phyloP scores from a whole-genome alignment of 2,797 vertebrate species.

The Manis crassicaudata region DNA sequence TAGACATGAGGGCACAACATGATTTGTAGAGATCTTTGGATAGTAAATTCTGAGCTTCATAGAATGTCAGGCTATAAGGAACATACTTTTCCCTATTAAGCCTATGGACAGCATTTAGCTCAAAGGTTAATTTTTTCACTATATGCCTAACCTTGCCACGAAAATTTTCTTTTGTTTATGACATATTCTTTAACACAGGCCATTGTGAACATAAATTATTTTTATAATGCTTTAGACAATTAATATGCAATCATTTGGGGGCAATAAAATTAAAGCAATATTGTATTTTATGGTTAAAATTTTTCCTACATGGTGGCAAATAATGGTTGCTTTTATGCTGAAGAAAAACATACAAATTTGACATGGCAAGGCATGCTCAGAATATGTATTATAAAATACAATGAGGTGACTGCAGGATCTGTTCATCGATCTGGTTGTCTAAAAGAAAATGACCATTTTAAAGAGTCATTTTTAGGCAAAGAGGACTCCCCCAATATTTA shows the following conservation, averaged over 20 bases:
- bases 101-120: neutral
- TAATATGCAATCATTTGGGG: constrained; percentile 26
- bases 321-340: neutral
- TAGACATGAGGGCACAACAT: neutral
- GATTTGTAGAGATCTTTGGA: neutral
- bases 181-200: neutral
- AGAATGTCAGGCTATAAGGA: neutral
- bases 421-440: neutral
- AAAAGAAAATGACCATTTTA: neutral
- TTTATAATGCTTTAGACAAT: constrained; percentile 31
- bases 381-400: constrained; percentile 15
- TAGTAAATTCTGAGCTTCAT: neutral
- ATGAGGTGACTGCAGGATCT: neutral
- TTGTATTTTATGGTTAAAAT: neutral
- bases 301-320: neutral
- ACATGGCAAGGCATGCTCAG: neutral
- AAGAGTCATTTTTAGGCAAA: neutral
- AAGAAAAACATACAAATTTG: neutral
- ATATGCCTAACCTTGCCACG: neutral
- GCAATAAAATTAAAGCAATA: neutral
- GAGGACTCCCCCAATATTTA: neutral
- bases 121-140: neutral
- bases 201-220: constrained; percentile 25
- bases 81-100: neutral
- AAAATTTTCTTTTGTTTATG: neutral